Conservation (phyloP, 2,797 vertebrate genomes). For the Morelia viridis region DNA sequence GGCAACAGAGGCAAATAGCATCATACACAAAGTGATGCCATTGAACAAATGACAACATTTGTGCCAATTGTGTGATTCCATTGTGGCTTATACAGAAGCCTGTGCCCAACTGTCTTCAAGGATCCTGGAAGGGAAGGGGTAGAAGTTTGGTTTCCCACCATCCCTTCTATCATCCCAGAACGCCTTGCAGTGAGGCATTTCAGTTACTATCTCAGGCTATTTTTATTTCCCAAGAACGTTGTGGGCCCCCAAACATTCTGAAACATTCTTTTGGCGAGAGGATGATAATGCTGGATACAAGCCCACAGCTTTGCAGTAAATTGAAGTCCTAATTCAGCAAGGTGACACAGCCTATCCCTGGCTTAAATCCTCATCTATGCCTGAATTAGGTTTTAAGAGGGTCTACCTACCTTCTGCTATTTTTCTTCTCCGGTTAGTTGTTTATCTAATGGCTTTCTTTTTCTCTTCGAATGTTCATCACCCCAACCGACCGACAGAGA, state of each 20-base stretch:
- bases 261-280: neutral
- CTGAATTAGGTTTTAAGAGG: neutral
- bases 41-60: too few species aligned
- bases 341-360: neutral
- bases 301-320: neutral
- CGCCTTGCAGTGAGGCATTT: neutral
- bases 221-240: neutral
- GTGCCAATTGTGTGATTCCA: too few species aligned
- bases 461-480: neutral
- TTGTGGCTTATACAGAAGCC: too few species aligned
- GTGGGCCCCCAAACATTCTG: neutral
- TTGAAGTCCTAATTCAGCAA: neutral
- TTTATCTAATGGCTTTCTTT: slow-evolving; percentile 1
- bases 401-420: neutral
- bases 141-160: neutral
- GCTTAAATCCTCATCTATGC: neutral
- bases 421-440: neutral
- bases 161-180: neutral
- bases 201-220: neutral
- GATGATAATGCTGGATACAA: neutral
- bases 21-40: too few species aligned
- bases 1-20: too few species aligned
- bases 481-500: neutral
- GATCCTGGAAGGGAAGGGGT: neutral
- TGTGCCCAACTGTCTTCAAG: too few species aligned